Conservation (phyloP, 2,113 vertebrate genomes). For the Sminthopsis crassicaudata region DNA sequence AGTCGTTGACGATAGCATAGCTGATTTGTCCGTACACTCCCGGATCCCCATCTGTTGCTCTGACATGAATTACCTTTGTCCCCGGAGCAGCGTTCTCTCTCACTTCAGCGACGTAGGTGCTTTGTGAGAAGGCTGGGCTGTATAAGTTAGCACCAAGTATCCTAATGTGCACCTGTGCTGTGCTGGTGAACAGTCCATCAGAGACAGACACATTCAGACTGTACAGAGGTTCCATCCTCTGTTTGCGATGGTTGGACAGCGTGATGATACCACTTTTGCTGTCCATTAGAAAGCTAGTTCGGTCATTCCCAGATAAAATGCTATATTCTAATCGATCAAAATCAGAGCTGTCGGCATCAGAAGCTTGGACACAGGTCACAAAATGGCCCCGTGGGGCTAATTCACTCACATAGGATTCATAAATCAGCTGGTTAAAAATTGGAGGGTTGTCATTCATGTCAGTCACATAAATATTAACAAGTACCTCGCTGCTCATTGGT, state of each 20-base stretch:
- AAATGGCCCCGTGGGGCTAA: constrained; percentile 95
- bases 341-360: constrained; percentile 94
- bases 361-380: constrained; percentile 96
- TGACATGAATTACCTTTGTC: constrained; percentile 91
- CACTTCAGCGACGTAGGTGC: constrained; percentile 91
- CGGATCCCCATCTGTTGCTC: constrained; percentile 93
- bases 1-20: constrained; percentile 93
- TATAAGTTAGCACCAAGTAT: constrained; percentile 94
- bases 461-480: constrained; percentile 90
- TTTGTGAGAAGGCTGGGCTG: constrained; percentile 92
- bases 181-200: constrained; percentile 96
- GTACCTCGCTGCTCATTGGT: constrained; percentile 91
- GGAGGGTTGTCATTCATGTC: constrained; percentile 98
- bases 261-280: constrained; percentile 91
- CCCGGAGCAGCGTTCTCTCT: constrained; percentile 92
- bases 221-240: constrained; percentile 93
- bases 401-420: constrained; percentile 96
- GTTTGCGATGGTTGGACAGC: constrained; percentile 91
- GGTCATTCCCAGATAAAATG: constrained; percentile 96
- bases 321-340: constrained; percentile 92
- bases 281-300: constrained; percentile 93
- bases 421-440: constrained; percentile 95
- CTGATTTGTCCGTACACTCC: constrained; percentile 90
- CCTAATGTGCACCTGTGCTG: constrained; percentile 94
- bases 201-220: constrained; percentile 97